These are phyloP conservation scores for Sinodicranocentrus sp. DNA, from an alignment of 2,888 invertebrate species.

Conservation along the genomic window DNA sequence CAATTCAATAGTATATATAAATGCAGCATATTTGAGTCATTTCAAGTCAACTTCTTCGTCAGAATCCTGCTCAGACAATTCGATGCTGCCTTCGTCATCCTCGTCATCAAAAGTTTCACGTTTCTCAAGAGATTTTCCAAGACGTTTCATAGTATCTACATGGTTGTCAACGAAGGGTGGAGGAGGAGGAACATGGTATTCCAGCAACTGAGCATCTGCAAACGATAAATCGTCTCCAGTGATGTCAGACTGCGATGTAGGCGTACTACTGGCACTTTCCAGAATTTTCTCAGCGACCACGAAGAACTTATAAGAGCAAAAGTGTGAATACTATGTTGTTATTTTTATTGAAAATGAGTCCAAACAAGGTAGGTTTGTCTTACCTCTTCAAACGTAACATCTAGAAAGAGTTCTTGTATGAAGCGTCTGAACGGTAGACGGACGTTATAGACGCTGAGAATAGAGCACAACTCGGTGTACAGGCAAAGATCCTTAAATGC, in stretches of 20 bases:
- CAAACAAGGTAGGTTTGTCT: no score
- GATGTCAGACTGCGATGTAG: slow-evolving; percentile 44
- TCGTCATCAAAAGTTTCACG: neutral
- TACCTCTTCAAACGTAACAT: slow-evolving; percentile 78
- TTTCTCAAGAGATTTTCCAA: slow-evolving; percentile 25
- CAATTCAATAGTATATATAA: neutral
- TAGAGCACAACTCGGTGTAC: slow-evolving; percentile 92
- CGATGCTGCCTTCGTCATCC: neutral
- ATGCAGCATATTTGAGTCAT: neutral
- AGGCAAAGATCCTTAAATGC: slow-evolving; percentile 89
- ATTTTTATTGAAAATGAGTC: no score
- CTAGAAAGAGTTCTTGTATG: slow-evolving; percentile 95
- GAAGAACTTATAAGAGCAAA: slow-evolving; percentile 41
- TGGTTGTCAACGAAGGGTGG: slow-evolving; percentile 46
- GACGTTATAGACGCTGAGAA: slow-evolving; percentile 89
- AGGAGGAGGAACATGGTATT: slow-evolving; percentile 44
- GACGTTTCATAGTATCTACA: neutral
- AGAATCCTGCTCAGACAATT: slow-evolving; percentile 26
- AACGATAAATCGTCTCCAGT: slow-evolving; percentile 28
- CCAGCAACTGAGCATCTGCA: slow-evolving; percentile 18
- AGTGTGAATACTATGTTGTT: neutral
- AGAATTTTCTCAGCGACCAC: slow-evolving; percentile 43
- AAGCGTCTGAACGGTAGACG: slow-evolving; percentile 90
- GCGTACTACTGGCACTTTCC: slow-evolving; percentile 23
- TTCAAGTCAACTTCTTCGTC: slow-evolving; percentile 51